Evolutionary conservation across 2,797 vertebrate genomes (phyloP), one percentile per base, ranked within the genome.

Genomic region (Bufotes viridis): DNA sequence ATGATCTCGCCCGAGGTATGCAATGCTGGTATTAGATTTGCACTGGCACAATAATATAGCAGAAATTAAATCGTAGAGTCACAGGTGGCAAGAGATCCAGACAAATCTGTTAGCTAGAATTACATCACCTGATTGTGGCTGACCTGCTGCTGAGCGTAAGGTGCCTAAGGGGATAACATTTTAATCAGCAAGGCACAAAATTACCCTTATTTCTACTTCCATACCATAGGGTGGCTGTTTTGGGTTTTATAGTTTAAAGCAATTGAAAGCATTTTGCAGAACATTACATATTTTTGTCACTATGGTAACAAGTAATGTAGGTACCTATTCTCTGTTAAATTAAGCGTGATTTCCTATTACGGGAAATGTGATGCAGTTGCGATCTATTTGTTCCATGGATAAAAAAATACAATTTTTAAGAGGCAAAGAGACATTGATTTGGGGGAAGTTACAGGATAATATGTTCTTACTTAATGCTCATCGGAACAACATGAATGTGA

Each of bases 251-350:
- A 79, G 84, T 89, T 83, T 69, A 87, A 89, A 89, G 84, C 84
- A 78, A 89, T 89, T 89, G 84, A 85, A 88, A 84, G 63, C 75
- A 88, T 88, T 82, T 86, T 87, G 69, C 74, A 82, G 88, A 89
- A 89, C 88, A 87, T 89, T 89, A 89, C 84, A 89, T 89, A 89
- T 89, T 87, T 89, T 86, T 89, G 88, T 89, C 80, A 70, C 88
- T 89, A 89, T 89, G 88, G 88, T 87, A 86, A 89, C 88, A 86
- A 79, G 88, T 89, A 89, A 87, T 89, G 88, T 87, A 78, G 84
- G 84, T 86, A 87, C 85, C 84, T 86, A 86, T 82, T 86, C 84
- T 89, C 69, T 63, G 80, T 76, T 86, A 89, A 89, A 89, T 89
- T 83, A 87, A 87, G 88, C 87, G 88, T 82, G 85, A 89, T 89